Evolutionary conservation across 2,888 invertebrate species (phyloP).

Genomic region (Lasioglossum leucozonium): DNA sequence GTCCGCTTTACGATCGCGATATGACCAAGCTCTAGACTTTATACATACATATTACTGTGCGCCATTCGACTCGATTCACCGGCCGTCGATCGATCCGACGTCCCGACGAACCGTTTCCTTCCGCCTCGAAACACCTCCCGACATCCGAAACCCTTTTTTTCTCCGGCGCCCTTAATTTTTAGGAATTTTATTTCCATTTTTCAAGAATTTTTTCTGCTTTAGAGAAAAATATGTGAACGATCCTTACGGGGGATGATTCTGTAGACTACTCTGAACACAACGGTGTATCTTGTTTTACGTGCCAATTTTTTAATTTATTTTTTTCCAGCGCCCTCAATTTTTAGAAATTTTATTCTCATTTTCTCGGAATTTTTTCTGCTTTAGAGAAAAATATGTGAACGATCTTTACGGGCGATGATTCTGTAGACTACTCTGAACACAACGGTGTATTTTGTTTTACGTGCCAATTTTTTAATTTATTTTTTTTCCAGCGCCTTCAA

Average conservation of each 20-base stretch:
- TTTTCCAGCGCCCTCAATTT: too few species aligned
- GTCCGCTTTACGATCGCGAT: constrained; percentile 80
- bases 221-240: neutral
- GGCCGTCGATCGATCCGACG: constrained; percentile 57
- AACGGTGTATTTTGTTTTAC: too few species aligned
- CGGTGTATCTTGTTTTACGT: too few species aligned
- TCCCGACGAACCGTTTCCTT: constrained; percentile 33
- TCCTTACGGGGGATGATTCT: neutral
- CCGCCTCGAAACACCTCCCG: neutral
- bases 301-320: too few species aligned
- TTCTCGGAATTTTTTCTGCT: too few species aligned
- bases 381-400: too few species aligned
- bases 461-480: too few species aligned
- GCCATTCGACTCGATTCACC: constrained; percentile 46
- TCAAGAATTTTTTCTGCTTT: neutral
- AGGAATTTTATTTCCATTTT: neutral
- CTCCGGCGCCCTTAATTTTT: neutral
- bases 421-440: too few species aligned
- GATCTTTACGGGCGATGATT: too few species aligned
- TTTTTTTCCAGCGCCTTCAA: too few species aligned
- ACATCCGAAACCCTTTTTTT: neutral
- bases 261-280: too few species aligned
- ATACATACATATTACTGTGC: constrained; percentile 80
- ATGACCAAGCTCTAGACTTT: constrained; percentile 79
- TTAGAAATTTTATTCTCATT: too few species aligned